Evolutionary conservation across 2,113 vertebrate genomes (phyloP).

Genomic region (Alces alces): DNA sequence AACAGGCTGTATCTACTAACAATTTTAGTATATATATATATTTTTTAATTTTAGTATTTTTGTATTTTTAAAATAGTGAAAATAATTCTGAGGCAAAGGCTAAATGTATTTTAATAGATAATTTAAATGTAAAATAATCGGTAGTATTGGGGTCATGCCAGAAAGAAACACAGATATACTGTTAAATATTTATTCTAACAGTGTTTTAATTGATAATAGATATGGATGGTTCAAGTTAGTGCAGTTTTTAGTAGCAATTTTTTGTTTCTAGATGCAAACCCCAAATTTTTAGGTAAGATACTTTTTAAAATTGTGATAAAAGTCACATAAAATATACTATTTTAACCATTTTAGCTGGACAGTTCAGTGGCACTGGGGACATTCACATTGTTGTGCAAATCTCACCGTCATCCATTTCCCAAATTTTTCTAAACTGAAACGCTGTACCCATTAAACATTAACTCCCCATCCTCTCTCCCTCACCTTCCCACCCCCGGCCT

Average conservation of each 20-base stretch:
- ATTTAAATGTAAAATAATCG: conserved; percentile 7
- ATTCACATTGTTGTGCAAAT: background rate
- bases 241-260: background rate
- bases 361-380: background rate
- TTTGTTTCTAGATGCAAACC: background rate
- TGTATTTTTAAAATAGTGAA: conserved; percentile 1
- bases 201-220: background rate
- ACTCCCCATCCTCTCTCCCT: background rate
- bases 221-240: background rate
- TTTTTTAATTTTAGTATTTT: conserved; percentile 27
- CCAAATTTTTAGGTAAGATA: background rate
- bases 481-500: background rate
- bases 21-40: background rate
- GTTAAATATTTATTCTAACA: background rate
- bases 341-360: background rate
- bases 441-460: background rate
- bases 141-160: background rate
- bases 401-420: background rate
- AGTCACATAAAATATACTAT: background rate
- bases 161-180: background rate
- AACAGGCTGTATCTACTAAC: background rate
- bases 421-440: background rate
- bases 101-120: background rate
- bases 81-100: background rate
- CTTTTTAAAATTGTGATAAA: background rate